Base-by-base conservation (phyloP, 2,797 vertebrate genomes). In the Gambelia wislizenii region DNA sequence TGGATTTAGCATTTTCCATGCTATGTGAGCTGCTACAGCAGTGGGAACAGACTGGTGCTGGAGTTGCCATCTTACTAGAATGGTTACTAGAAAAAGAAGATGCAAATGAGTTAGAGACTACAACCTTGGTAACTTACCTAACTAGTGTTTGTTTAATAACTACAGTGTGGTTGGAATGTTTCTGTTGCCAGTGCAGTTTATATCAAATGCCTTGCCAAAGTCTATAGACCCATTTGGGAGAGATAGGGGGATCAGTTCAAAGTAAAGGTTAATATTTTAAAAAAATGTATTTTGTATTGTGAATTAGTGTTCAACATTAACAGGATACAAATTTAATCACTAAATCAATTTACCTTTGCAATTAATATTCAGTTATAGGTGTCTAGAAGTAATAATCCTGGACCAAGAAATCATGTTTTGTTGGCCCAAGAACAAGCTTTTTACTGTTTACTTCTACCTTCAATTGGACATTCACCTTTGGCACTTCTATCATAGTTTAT, bases 81-180 rank as follows among this genome's bases (percentile, higher is more conserved):
- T 99, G 98, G 98, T 97, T 99, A 91, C 93, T 99, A 94, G 98
- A 97, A 93, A 97, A 98, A 0, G 92, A 94, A 0, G 93, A 97
- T 18, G 74, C 33, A 18, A 47, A 61, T 5, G 92, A 70, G 36
- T n/a, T 44, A 0, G 96, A 97, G 25, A 85, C 91, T 27, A 36
- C 84, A 9, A 83, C 89, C 25, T 74, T 59, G 96, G 97, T 98
- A 97, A 95, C 86, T 83, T 54, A 7, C 47, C 84, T 72, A 80
- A 64, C 36, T 5, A 49, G 33, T 67, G 86, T 70, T 67, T 89
- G 0, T 42, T 42, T 84, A 61, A 20, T 25, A 67, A 67, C 10
- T 12, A 67, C 8, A 67, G 78, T 56, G 61, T 1, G 8, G 10
- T 47, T 85, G 75, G 6, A 84, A 91, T 85, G 0, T 0, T 84